These are phyloP conservation scores for Callorhinus ursinus DNA, from an alignment of 2,113 vertebrate genomes.

Conservation along the genomic window DNA sequence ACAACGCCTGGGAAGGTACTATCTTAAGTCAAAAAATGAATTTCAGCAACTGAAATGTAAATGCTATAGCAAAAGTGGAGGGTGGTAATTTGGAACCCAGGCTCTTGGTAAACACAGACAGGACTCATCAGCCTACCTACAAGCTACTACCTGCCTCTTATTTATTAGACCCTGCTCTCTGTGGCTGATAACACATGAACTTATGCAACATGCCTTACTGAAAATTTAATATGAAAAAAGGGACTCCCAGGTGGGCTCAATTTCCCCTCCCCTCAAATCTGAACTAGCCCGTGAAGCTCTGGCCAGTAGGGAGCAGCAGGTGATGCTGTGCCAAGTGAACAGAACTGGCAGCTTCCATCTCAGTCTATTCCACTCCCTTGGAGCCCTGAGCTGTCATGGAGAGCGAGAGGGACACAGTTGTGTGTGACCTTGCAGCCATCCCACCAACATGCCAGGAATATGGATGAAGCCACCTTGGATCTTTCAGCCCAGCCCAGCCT, in stretches of 20 bases:
- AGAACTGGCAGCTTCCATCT: not conserved
- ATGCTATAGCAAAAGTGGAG: not conserved
- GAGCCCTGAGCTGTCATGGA: not conserved
- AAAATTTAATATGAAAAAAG: not conserved
- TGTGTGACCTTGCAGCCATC: not conserved
- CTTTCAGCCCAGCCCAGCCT: not conserved
- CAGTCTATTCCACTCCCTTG: not conserved
- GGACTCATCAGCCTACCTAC: not conserved
- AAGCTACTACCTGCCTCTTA: not conserved
- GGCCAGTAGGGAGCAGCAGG: not conserved
- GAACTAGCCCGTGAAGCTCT: not conserved
- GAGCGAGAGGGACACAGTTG: not conserved
- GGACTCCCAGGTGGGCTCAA: not conserved
- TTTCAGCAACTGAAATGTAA: not conserved
- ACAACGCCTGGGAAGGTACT: not conserved
- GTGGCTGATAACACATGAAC: not conserved
- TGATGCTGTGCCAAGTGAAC: rapidly evolving
- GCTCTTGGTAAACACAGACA: not conserved
- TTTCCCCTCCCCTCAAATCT: not conserved
- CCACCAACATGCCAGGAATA: not conserved
- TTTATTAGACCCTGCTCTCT: not conserved
- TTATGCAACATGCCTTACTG: not conserved
- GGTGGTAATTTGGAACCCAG: not conserved
- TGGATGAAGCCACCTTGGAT: not conserved
- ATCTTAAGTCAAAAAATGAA: not conserved